Percentiles rank a stretch among this genome's conserved stretches.
phyloP scores from a whole-genome alignment of 37 sponge, comb jelly and placozoan genomes.

The Eunapius fragilis region DNA sequence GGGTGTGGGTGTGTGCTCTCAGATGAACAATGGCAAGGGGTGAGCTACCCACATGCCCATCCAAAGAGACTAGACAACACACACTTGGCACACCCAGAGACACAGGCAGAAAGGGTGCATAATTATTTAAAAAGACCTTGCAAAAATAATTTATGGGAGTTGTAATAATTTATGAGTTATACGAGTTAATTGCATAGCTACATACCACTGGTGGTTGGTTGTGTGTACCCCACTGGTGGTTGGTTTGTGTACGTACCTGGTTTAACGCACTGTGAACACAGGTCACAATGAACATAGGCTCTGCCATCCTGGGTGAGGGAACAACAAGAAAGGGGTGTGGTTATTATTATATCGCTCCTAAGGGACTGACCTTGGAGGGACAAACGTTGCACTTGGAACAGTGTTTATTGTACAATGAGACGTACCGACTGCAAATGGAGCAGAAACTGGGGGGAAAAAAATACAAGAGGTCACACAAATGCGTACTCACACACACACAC shows the following conservation, averaged over 20 bases:
- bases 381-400: slow-evolving; percentile 72
- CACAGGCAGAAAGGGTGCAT: no score
- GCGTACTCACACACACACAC: neutral
- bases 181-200: no score
- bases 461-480: neutral
- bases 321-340: no score
- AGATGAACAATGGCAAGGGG: neutral
- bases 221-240: no score
- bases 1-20: slow-evolving; percentile 16
- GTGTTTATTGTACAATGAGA: slow-evolving; percentile 61
- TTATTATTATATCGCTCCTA: no score
- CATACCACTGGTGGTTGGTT: no score
- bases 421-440: slow-evolving; percentile 59
- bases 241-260: no score
- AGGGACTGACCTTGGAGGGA: slow-evolving; percentile 81
- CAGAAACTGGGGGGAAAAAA: slow-evolving; percentile 33
- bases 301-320: slow-evolving; percentile 76
- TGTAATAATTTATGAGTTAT: no score
- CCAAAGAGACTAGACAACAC: neutral
- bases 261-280: slow-evolving; percentile 79
- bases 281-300: slow-evolving; percentile 66
- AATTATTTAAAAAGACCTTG: no score
- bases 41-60: neutral
- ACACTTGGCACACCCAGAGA: no score
- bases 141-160: no score